Evolutionary conservation across 2,797 vertebrate species (phyloP).

Genomic region (Heliangelus exortis): DNA sequence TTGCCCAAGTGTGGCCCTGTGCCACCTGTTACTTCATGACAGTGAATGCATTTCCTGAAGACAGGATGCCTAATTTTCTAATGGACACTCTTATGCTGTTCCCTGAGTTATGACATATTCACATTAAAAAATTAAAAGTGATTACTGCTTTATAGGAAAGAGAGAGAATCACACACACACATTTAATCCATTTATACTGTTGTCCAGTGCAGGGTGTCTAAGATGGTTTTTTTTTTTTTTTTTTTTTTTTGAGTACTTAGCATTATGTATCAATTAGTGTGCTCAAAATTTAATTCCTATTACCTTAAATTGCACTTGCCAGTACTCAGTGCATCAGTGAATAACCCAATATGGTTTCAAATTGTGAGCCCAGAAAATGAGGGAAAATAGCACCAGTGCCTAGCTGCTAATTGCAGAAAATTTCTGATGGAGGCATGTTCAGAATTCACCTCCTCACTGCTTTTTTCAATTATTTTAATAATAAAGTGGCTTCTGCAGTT

Average conservation of each 20-base stretch:
- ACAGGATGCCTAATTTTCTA: constrained; percentile 4
- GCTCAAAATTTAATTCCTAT: not conserved
- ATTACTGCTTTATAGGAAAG: not conserved
- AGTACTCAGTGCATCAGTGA: not conserved
- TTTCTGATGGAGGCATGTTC: not conserved
- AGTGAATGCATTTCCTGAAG: not conserved
- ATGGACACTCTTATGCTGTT: not conserved
- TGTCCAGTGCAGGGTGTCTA: not conserved
- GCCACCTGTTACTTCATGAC: not conserved
- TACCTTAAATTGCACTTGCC: not conserved
- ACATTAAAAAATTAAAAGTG: not conserved
- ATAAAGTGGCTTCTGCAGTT: not conserved
- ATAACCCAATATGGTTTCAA: not conserved
- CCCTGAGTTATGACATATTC: not conserved
- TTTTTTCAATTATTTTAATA: not conserved
- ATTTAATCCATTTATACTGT: not conserved
- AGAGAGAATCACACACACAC: not conserved
- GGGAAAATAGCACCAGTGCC: not conserved
- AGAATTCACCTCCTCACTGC: not conserved
- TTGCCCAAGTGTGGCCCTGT: not conserved
- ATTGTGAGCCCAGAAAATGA: not conserved
- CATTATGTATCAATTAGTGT: not conserved
- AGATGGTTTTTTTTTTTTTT: not conserved
- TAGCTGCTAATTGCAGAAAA: not conserved
- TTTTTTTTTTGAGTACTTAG: not conserved